Evolutionary conservation across 2,797 vertebrate genomes (phyloP).

Genomic region (Hippopotamyrus pictus): DNA sequence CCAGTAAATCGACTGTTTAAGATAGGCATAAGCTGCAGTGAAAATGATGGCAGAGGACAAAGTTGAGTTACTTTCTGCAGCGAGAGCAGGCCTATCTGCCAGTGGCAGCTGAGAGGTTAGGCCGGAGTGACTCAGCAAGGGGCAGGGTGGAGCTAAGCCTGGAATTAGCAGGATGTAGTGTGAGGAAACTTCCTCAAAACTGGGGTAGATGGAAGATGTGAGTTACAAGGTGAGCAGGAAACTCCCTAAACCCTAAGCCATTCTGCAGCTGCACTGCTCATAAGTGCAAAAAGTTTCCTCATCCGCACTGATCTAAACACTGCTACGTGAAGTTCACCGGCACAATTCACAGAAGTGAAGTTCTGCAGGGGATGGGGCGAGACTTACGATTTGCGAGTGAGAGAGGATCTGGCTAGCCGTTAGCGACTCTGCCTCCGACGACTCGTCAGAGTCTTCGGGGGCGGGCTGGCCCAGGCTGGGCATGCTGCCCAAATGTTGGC

Average conservation of each 20-base stretch:
- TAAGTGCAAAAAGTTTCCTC: background rate
- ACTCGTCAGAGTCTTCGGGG: slow-evolving; percentile 85
- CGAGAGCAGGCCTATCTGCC: background rate
- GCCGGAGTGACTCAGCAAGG: background rate
- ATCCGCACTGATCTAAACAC: slow-evolving; percentile 50
- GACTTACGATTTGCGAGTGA: slow-evolving; percentile 69
- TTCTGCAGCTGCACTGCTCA: background rate
- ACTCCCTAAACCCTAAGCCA: background rate
- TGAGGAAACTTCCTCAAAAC: background rate
- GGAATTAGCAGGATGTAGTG: background rate
- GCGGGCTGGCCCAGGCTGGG: slow-evolving; percentile 84
- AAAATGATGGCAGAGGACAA: background rate
- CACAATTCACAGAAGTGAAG: background rate
- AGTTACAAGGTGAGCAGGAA: background rate
- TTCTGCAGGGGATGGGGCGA: background rate
- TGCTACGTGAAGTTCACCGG: background rate
- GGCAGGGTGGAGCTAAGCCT: background rate
- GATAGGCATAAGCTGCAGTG: background rate
- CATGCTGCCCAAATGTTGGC: slow-evolving; percentile 85
- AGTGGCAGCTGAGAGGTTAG: background rate
- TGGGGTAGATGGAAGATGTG: background rate
- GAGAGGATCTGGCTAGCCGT: slow-evolving; percentile 90
- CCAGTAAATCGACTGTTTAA: background rate
- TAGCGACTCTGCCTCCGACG: slow-evolving; percentile 86
- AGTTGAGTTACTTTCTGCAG: background rate